Conservation (phyloP, 2,797 vertebrate species). For the Gastrophryne carolinensis region DNA sequence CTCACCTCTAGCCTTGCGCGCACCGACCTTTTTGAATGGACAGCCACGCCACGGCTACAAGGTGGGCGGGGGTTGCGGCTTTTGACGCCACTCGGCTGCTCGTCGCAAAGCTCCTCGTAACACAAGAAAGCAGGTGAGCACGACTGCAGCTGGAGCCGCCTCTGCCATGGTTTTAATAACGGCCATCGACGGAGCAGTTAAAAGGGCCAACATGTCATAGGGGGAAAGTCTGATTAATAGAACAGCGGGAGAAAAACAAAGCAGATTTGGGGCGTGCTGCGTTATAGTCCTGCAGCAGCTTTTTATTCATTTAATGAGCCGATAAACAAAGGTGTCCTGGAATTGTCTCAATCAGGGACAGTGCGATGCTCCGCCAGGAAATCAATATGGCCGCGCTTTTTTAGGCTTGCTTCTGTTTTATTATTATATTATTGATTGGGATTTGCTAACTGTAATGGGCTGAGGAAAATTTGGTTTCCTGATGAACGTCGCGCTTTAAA, state of each 20-base stretch:
- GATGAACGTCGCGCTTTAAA: background rate
- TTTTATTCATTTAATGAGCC: constrained; percentile 37
- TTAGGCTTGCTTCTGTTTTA: background rate
- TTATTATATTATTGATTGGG: constrained; percentile 15
- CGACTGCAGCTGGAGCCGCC: background rate
- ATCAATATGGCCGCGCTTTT: constrained; percentile 1
- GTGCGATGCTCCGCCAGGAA: background rate
- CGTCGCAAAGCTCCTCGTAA: background rate
- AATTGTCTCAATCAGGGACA: constrained; percentile 8
- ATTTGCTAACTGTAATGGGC: constrained; percentile 7
- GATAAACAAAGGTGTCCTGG: constrained; percentile 7
- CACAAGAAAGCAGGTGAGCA: background rate
- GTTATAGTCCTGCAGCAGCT: background rate
- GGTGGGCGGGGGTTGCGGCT: too few relatives aligned
- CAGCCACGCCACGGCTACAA: too few relatives aligned
- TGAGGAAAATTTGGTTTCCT: background rate
- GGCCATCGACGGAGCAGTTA: background rate
- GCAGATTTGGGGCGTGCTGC: background rate
- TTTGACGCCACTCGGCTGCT: too few relatives aligned
- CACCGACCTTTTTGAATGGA: too few relatives aligned
- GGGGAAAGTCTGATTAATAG: constrained; percentile 5
- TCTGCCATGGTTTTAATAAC: background rate
- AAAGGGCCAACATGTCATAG: background rate
- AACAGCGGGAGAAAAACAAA: background rate
- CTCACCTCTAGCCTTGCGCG: too few relatives aligned